Conservation (phyloP, 92 coral and sea anemone genomes). For the Plumapathes pennacea region DNA sequence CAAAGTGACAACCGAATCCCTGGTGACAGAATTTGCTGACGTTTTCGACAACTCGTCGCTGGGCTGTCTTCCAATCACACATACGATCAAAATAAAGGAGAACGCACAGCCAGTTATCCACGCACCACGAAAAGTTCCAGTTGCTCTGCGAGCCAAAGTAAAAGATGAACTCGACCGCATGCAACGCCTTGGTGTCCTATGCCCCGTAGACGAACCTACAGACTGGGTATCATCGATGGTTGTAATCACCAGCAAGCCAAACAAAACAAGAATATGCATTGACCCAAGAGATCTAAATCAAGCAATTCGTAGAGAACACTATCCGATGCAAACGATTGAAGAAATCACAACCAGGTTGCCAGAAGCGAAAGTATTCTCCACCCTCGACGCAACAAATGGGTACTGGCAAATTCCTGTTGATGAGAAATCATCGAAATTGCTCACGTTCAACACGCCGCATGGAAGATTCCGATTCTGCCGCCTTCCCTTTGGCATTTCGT, state of each 20-base stretch:
- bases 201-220: slow-evolving; percentile 30
- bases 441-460: too few species aligned
- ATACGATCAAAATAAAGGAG: slow-evolving; percentile 2
- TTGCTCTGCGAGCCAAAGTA: slow-evolving; percentile 17
- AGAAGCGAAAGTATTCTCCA: slow-evolving; percentile 26
- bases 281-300: slow-evolving; percentile 19
- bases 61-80: not conserved
- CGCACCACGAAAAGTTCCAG: slow-evolving; percentile 14
- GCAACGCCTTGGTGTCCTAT: slow-evolving; percentile 8
- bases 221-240: slow-evolving; percentile 25
- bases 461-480: too few species aligned
- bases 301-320: slow-evolving; percentile 27
- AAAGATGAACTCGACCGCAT: slow-evolving; percentile 27
- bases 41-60: slow-evolving; percentile 1
- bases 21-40: too few species aligned
- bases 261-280: slow-evolving; percentile 22
- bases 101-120: not conserved
- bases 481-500: too few species aligned
- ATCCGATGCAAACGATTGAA: slow-evolving; percentile 19
- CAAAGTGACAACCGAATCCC: too few species aligned
- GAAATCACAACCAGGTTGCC: slow-evolving; percentile 15
- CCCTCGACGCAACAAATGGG: too few species aligned
- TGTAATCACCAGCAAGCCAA: slow-evolving; percentile 11
- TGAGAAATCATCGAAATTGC: too few species aligned
- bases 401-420: too few species aligned